Percentiles rank a stretch among this genome's conserved stretches.
These are phyloP conservation scores for Virgularia gustaviana DNA, from an alignment of 92 coral and sea anemone species.

Conservation along the genomic window DNA sequence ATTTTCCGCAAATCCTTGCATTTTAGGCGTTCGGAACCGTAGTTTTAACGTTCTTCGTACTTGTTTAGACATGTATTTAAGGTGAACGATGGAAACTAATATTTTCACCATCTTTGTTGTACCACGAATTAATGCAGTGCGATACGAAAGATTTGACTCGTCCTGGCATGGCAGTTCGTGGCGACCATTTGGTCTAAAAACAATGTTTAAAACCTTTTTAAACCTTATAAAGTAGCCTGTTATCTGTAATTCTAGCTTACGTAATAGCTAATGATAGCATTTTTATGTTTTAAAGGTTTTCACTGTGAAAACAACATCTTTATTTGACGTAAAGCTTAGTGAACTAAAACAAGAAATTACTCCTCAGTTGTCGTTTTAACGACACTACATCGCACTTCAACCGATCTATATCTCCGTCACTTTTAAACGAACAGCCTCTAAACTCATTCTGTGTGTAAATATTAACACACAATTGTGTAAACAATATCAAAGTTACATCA, in stretches of 20 bases:
- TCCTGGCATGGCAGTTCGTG: constrained; percentile 16
- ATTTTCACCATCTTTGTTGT: background rate
- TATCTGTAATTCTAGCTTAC: background rate
- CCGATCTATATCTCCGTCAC: too few relatives aligned
- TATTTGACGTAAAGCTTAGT: background rate
- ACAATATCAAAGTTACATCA: too few relatives aligned
- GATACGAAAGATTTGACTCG: constrained; percentile 8
- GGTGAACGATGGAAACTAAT: constrained; percentile 22
- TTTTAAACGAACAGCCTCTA: too few relatives aligned
- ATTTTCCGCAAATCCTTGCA: background rate
- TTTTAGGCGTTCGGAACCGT: background rate
- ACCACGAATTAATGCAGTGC: constrained; percentile 22
- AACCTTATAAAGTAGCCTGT: background rate
- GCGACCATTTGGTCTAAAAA: too few relatives aligned
- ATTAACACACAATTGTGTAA: too few relatives aligned
- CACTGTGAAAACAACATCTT: background rate
- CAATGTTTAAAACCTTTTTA: background rate
- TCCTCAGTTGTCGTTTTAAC: background rate
- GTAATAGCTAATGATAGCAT: background rate
- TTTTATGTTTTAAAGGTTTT: background rate
- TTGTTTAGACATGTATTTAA: background rate
- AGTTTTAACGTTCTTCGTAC: constrained; percentile 9
- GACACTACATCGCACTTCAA: too few relatives aligned
- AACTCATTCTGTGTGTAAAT: too few relatives aligned
- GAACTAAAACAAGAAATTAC: background rate